Evolutionary conservation across 2,797 vertebrate genomes (phyloP), one percentile per base, ranked within the genome.

Genomic region (Etheostoma perlongum): DNA sequence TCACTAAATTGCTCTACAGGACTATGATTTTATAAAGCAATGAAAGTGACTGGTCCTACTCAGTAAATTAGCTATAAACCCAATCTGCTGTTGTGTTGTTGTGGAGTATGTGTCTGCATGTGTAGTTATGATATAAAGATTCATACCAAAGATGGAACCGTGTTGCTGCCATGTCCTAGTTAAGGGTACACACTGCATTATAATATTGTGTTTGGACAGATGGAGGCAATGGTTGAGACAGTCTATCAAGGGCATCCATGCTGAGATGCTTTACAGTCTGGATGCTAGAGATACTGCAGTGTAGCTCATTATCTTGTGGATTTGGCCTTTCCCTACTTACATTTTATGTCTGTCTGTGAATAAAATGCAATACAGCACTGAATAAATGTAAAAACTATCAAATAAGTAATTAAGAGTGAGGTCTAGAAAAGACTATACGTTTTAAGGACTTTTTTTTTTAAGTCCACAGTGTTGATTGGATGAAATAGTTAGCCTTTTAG

Each of bases 161-260:
- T 83, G 83, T 82, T 82, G 84, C 69, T 76, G 70, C 74, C 67
- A 62, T 88, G 86, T 85, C 81, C 83, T 85, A 85, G 83, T 88
- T 87, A 85, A 85, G 71, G 64, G 57, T 52, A 76, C 82, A 87
- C 64, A 74, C 67, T 80, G 82, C 79, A 71, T 85, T 85, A 72
- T 65, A 72, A 49, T 82, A 68, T 58, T 79, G 59, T 71, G 69
- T 69, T 58, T 81, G 78, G 90, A 89, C 91, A 93, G 91, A 94
- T 91, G 89, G 89, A 90, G 87, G 87, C 82, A 91, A 90, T 78
- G 86, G 88, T 85, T 89, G 81, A 87, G 75, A 78, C 85, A 80
- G 85, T 91, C 67, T 58, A 77, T 87, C 84, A 92, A 83, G 83
- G 82, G 68, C 81, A 80, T 85, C 68, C 82, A 83, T 73, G 79